Base-by-base conservation (phyloP, 2,113 vertebrate genomes). In the Ursus arctos region DNA sequence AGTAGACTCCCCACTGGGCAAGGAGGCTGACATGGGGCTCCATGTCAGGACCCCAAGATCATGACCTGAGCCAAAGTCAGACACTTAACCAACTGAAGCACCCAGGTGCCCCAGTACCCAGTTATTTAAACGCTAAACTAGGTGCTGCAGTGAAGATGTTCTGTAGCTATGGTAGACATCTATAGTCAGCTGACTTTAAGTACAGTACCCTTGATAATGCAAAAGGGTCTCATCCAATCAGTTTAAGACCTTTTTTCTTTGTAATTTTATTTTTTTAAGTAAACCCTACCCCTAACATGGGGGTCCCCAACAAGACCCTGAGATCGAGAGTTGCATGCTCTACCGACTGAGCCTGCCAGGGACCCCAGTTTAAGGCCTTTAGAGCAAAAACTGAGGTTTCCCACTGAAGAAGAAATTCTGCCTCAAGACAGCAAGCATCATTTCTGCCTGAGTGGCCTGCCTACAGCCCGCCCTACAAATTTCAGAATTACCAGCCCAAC, bases 301-400 rank as follows among this genome's bases (percentile, higher is more conserved):
- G n/a, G 69, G n/a, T 71, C n/a, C n/a, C 69, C 36, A 71, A 71
- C 19, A 71, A 36, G 69, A 40, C n/a, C 21, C n/a, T 71, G 36
- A 71, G 69, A 40, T 71, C n/a, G 14, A 47, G 24, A 76, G 22
- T 76, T 76, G 40, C 21, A 47, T 76, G 24, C 40, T 76, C 72
- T n/a, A 19, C 65, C 33, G 16, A 69, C 18, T 47, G 72, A 76
- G 43, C 72, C 43, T 28, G 3, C 22, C 71, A 47, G 40, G 40
- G 0, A 2, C 43, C 72, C 43, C 43, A 2, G 40, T 76, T 28
- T 76, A 51, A 81, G 16, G 40, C 59, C 31, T 77, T 95, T n/a
- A 85, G 80, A 95, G 49, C 69, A 88, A 95, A 90, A 90, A 16
- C 43, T 57, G 83, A 89, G 55, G 6, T 57, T 88, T 88, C 83